phyloP scores from a whole-genome alignment of 2,797 vertebrate genomes.

The Sebastes jordani region DNA sequence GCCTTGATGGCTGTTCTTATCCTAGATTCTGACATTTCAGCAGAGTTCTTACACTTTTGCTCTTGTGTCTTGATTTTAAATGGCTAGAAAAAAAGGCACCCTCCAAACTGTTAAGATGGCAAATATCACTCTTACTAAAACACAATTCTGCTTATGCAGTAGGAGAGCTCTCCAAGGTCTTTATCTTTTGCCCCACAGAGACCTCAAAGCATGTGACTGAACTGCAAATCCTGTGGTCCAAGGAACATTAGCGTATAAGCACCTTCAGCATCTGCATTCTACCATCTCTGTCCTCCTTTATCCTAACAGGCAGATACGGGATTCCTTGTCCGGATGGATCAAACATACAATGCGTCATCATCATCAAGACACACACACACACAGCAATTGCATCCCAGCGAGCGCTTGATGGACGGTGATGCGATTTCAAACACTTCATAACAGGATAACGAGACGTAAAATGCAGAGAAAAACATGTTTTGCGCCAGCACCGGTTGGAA shows the following conservation, averaged over 20 bases:
- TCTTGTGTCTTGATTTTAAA: neutral
- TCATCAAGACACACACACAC: neutral
- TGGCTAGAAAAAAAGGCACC: neutral
- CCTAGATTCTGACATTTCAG: neutral
- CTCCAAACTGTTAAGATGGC: neutral
- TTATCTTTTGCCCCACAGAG: constrained; percentile 5
- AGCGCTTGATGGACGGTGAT: neutral
- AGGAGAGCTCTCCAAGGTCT: neutral
- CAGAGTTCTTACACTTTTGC: neutral
- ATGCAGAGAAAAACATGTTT: neutral
- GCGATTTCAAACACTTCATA: neutral
- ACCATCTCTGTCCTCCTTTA: neutral
- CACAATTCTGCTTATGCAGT: neutral
- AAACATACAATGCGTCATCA: neutral
- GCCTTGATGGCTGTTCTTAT: too few species aligned
- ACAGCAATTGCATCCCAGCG: neutral
- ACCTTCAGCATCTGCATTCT: neutral
- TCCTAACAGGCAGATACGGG: neutral
- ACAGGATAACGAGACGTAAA: neutral
- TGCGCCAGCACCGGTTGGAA: neutral
- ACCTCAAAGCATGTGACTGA: constrained; percentile 4
- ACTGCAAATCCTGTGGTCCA: constrained; percentile 11
- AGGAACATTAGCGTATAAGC: neutral
- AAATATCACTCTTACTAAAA: neutral
- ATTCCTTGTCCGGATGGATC: neutral